Base-by-base conservation (phyloP, 1,140 invertebrate genomes). In the Nephila pilipes region DNA sequence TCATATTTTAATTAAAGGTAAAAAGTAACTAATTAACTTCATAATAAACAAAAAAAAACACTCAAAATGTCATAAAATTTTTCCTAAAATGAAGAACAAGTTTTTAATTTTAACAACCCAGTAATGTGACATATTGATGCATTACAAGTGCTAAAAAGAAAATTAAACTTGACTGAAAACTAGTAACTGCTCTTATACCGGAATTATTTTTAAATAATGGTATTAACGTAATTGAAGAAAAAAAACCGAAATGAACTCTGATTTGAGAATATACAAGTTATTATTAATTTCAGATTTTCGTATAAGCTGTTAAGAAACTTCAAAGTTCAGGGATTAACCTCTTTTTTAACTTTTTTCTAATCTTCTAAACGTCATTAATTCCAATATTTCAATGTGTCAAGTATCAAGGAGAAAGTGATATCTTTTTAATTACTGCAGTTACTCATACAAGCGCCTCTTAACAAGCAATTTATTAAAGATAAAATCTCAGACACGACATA, bases 381-480 rank as follows among this genome's bases (percentile, higher is more conserved):
- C 75, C 75, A 80, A 32, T 80, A 80, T 80, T 29, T 80, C 38
- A 80, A 80, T 80, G 38, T 80, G 75, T 80, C 75, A 80, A 80
- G 75, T 80, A 36, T 80, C 3, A 80, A 46, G 75, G 18, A 38
- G 18, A 80, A 80, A 80, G 38, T 80, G 75, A 80, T 80, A 80
- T n/a, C 75, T 80, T 80, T 80, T 80, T 80, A 80, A 80, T 80
- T 80, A 80, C 38, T 36, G n/a, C 25, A 65, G 63, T 65, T 65
- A 22, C 36, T 16, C 32, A 80, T 80, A 8, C 75, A 80, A 80
- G 75, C 5, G 32, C 14, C 32, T 32, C 10, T 80, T 80, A 36
- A 36, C 29, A 80, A 38, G 75, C 22, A 46, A 80, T 80, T 80
- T 80, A 80, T 80, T 80, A 80, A 10, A 80, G 3, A 80, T 80